phyloP scores from a whole-genome alignment of 2,888 invertebrate genomes.

The Drosophila acutilabella region DNA sequence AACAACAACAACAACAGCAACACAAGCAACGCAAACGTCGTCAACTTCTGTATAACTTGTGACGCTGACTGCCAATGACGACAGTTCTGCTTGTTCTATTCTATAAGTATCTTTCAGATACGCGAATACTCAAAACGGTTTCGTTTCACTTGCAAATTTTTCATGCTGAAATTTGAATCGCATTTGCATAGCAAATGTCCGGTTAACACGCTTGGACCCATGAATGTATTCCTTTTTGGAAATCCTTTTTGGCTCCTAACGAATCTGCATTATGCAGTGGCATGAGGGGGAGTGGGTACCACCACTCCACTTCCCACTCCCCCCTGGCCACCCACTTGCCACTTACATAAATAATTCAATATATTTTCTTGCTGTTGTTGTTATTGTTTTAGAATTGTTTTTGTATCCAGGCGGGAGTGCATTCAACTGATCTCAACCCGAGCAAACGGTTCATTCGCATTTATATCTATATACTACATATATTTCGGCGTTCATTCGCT shows the following conservation, averaged over 20 bases:
- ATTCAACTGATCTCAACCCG: slow-evolving; percentile 64
- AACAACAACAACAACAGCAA: slow-evolving; percentile 26
- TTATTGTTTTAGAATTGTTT: slow-evolving; percentile 10
- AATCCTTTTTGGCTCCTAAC: slow-evolving; percentile 38
- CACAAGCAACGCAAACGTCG: slow-evolving; percentile 33
- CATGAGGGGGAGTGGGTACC: neutral
- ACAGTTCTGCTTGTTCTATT: slow-evolving; percentile 36
- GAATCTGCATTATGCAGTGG: slow-evolving; percentile 20
- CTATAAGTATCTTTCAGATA: slow-evolving; percentile 56
- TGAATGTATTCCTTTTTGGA: slow-evolving; percentile 15
- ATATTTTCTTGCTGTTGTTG: slow-evolving; percentile 20
- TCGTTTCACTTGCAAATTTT: slow-evolving; percentile 52
- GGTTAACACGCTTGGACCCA: slow-evolving; percentile 3
- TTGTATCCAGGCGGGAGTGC: slow-evolving; percentile 63
- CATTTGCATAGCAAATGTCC: slow-evolving; percentile 74
- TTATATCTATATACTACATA: slow-evolving; percentile 4
- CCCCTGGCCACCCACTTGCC: neutral
- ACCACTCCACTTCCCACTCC: neutral
- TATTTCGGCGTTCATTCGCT: slow-evolving; percentile 58
- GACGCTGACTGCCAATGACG: slow-evolving; percentile 72
- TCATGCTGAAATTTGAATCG: slow-evolving; percentile 62
- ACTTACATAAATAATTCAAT: slow-evolving; percentile 67
- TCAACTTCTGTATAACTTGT: slow-evolving; percentile 61
- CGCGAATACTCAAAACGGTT: slow-evolving; percentile 11
- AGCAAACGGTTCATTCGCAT: slow-evolving; percentile 46